Evolutionary conservation across 2,113 vertebrate species (phyloP), one percentile per base, ranked within the genome.

Genomic region (Herpetotheres cachinnans): DNA sequence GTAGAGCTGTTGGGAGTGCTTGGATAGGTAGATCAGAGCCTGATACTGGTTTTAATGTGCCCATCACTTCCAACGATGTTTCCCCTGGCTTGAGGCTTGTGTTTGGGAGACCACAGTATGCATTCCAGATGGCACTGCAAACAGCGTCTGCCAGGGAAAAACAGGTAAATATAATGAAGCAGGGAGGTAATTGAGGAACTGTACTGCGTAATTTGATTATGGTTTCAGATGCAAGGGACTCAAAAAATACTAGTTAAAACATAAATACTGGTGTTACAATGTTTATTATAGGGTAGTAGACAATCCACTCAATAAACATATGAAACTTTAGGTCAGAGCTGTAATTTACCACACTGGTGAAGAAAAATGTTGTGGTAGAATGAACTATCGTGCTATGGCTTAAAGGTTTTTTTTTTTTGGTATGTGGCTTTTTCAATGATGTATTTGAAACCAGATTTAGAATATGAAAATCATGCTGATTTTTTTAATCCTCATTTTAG

Each of bases 121-220:
- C 11, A 15, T 86, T 95, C 85, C 93, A 94, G 62, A 74, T 84
- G 82, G 74, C 80, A 42, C 20, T 20, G 50, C 81, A 94, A 89
- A 91, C 72, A 73, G 58, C 2, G 15, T 81, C 93, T 96, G 94
- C 96, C 62, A 69, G 74, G 93, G 40, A 91, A 79, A 95, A 96
- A 17, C 78, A 96, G 97, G 93, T 96, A 98, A 95, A 97, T 93
- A 91, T n/a, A 93, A 86, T 91, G 96, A 96, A 97, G 70, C 82
- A 74, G 91, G 73, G 86, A 95, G 70, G 55, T 90, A 95, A 89
- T 1, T 61, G 66, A 32, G 83, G 50, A 87, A 49, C 55, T 42
- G 55, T 78, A 74, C 38, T 71, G 40, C 0, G 0, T 86, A 85
- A 82, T 95, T 86, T 27, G 42, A 69, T 94, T 95, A 72, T 72